phyloP scores from a whole-genome alignment of 2,888 invertebrate genomes.

The Eilema griseolum region DNA sequence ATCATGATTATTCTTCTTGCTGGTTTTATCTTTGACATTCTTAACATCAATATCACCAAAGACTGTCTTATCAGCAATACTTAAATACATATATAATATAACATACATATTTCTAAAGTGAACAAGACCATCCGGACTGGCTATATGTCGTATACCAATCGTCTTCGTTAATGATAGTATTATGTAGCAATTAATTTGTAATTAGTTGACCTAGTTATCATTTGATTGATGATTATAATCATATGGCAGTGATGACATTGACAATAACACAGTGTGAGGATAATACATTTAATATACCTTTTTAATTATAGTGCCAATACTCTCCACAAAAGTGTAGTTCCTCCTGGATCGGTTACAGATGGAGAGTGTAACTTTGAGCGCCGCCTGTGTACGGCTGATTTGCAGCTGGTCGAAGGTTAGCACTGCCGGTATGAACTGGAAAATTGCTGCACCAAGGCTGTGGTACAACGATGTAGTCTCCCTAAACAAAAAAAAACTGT shows the following conservation, averaged over 20 bases:
- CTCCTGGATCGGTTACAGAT: slow-evolving; percentile 91
- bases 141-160: background rate
- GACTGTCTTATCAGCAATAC: background rate
- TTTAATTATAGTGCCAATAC: slow-evolving; percentile 92
- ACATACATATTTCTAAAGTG: background rate
- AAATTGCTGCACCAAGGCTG: slow-evolving; percentile 95
- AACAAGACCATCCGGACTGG: background rate
- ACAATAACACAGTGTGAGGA: background rate
- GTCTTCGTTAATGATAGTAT: background rate
- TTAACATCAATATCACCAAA: background rate
- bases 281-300: slow-evolving; percentile 63
- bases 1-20: background rate
- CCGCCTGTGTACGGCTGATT: slow-evolving; percentile 91
- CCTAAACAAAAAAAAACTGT: slow-evolving; percentile 79
- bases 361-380: slow-evolving; percentile 92
- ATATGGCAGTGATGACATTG: background rate
- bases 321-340: slow-evolving; percentile 91
- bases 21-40: background rate
- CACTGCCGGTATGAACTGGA: slow-evolving; percentile 96
- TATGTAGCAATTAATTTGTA: background rate
- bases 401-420: slow-evolving; percentile 95
- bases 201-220: background rate
- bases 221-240: background rate
- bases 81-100: background rate
- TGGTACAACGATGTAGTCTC: slow-evolving; percentile 95